These are phyloP conservation scores for Anthopleura sola DNA, from an alignment of 64 coral and sea anemone species.

Conservation along the genomic window DNA sequence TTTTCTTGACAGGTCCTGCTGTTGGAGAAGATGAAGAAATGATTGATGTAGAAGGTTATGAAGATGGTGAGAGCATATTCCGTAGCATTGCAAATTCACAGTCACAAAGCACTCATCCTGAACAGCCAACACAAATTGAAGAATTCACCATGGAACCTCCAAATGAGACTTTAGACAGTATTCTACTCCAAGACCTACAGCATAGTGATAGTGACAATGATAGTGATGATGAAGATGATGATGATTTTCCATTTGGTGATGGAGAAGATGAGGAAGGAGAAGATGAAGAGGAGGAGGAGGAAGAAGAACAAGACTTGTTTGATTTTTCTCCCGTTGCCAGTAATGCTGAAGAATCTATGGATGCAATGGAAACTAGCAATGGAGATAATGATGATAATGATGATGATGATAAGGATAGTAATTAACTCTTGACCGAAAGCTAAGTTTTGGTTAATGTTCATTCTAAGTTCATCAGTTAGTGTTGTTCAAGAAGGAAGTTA, in stretches of 20 bases:
- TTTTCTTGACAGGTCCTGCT: not conserved
- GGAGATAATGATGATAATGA: too few species aligned
- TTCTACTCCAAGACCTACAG: slow-evolving; percentile 93
- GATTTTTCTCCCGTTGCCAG: not conserved
- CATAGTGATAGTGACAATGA: slow-evolving; percentile 87
- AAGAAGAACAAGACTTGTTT: slow-evolving; percentile 46
- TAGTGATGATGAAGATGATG: slow-evolving; percentile 71
- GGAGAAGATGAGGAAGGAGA: slow-evolving; percentile 95
- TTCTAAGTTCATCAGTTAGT: too few species aligned
- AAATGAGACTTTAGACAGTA: slow-evolving; percentile 61
- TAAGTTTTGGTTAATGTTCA: not conserved
- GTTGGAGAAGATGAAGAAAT: slow-evolving; percentile 61
- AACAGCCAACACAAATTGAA: not conserved
- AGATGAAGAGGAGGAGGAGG: slow-evolving; percentile 66
- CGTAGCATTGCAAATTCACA: slow-evolving; percentile 24
- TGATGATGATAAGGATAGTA: not conserved
- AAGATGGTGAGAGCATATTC: slow-evolving; percentile 31
- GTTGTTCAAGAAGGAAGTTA: too few species aligned
- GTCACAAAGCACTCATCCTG: not conserved
- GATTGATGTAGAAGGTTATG: slow-evolving; percentile 71
- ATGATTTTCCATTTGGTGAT: slow-evolving; percentile 98
- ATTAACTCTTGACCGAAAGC: not conserved
- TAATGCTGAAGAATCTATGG: slow-evolving; percentile 21
- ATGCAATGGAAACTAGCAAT: not conserved
- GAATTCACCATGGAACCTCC: not conserved